phyloP scores from a whole-genome alignment of 30 jellyfish, hydroid and myxozoan species.

The Aurelia coerulea region DNA sequence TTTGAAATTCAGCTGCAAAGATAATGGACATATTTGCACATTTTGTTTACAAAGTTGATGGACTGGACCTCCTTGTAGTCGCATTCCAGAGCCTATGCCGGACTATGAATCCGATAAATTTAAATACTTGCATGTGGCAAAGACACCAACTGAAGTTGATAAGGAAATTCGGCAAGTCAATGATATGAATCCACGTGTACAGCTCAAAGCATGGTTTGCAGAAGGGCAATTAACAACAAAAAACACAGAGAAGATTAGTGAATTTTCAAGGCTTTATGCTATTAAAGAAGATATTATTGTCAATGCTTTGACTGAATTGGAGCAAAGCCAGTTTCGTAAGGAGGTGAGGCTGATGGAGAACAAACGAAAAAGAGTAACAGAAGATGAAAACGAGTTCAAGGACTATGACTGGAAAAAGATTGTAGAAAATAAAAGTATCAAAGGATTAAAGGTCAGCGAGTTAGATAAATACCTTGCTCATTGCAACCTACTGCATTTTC shows the following conservation, averaged over 20 bases:
- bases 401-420: conserved; percentile 24
- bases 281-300: conserved; percentile 28
- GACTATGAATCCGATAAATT: conserved; percentile 10
- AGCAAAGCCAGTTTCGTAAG: conserved; percentile 10
- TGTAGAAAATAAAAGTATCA: neutral
- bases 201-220: conserved; percentile 8
- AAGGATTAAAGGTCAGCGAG: neutral
- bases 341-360: conserved; percentile 30
- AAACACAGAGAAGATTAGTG: conserved; percentile 1
- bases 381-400: conserved; percentile 5
- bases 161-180: conserved; percentile 3
- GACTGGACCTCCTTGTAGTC: conserved; percentile 22
- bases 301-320: conserved; percentile 28
- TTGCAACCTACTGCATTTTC: conserved; percentile 1
- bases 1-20: neutral
- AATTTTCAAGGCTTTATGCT: conserved; percentile 16
- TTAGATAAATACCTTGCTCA: conserved; percentile 10
- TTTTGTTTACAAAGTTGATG: conserved; percentile 13
- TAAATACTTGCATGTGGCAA: conserved; percentile 8
- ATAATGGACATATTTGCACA: conserved; percentile 5
- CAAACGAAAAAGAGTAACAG: conserved; percentile 21
- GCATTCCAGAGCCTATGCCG: conserved; percentile 48
- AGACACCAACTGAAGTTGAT: conserved; percentile 31
- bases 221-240: conserved; percentile 5
- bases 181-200: conserved; percentile 36